A percentile compares a stretch with the other conserved stretches of the same genome.
phyloP scores from a whole-genome alignment of 2,888 invertebrate genomes.

The Melinopterus prodromus region DNA sequence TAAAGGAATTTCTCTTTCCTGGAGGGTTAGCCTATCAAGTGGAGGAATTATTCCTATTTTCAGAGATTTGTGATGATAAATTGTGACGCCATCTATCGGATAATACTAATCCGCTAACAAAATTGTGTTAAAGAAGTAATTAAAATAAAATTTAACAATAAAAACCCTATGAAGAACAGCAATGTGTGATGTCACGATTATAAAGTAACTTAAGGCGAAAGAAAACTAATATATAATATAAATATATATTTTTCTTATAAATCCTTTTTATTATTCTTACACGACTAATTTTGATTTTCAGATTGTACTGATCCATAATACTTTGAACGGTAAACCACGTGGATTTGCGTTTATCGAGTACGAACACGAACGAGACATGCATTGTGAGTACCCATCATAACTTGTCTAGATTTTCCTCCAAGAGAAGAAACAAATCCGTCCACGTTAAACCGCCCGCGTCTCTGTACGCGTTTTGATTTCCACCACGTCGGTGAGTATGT shows the following conservation, averaged over 20 bases:
- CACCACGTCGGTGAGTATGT: neutral
- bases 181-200: too few species aligned
- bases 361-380: slow-evolving; percentile 99
- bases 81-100: too few species aligned
- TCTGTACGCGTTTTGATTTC: slow-evolving; percentile 12
- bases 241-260: slow-evolving; percentile 19
- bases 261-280: slow-evolving; percentile 29
- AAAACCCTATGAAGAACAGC: too few species aligned
- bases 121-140: too few species aligned
- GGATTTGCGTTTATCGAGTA: slow-evolving; percentile 99
- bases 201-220: too few species aligned
- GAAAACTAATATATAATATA: neutral
- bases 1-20: too few species aligned
- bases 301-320: slow-evolving; percentile 90
- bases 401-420: neutral
- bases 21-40: too few species aligned
- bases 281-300: slow-evolving; percentile 59
- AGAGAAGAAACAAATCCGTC: slow-evolving; percentile 28
- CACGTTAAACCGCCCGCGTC: slow-evolving; percentile 33
- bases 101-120: too few species aligned
- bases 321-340: slow-evolving; percentile 89
- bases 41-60: too few species aligned
- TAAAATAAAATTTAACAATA: too few species aligned
- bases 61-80: too few species aligned
- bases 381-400: slow-evolving; percentile 81